Evolutionary conservation across 2,113 vertebrate species (phyloP), one percentile per base, ranked within the genome.

Genomic region (Reinhardtius hippoglossoides): DNA sequence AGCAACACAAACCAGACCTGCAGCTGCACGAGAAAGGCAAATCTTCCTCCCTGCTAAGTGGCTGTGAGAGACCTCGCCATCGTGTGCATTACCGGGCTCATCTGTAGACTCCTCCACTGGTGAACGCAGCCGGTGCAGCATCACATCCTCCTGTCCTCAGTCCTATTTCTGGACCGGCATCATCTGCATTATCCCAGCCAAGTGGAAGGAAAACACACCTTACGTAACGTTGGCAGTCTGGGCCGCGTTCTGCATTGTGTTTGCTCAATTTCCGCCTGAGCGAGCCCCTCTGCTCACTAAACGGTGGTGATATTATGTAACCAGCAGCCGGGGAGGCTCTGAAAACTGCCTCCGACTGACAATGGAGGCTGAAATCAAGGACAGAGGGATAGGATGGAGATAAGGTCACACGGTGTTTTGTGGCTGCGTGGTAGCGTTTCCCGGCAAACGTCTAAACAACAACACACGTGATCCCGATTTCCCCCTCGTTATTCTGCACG

Each of bases 281-380:
- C 56, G 37, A 21, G 65, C 69, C 73, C 42, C 68, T 82, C 73
- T 64, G 78, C 81, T 86, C 72, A 66, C 67, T 63, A 87, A 88
- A 90, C 78, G 69, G 77, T 83, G 77, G 70, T 63, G 54, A 64
- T 57, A 69, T 91, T 91, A 89, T 83, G 73, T 89, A 93, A 92
- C 56, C 59, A 37, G 79, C 87, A 90, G 85, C 80, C 73, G 58
- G 58, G 60, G 55, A 78, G 56, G 78, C 67, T 83, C 20, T 2
- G 44, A 5, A 21, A 78, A 50, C 63, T 75, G 71, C 69, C 60
- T 82, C 83, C 76, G 80, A 86, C 81, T 77, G 82, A 84, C 65
- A 87, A 82, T 67, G 60, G 78, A 65, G 74, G 73, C 78, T 81
- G 42, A 75, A 85, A 90, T 90, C 74, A 81, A 89, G 76, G 64